Evolutionary conservation across 2,113 vertebrate species (phyloP), one percentile per base, ranked within the genome.

Genomic region (Gavia stellata): DNA sequence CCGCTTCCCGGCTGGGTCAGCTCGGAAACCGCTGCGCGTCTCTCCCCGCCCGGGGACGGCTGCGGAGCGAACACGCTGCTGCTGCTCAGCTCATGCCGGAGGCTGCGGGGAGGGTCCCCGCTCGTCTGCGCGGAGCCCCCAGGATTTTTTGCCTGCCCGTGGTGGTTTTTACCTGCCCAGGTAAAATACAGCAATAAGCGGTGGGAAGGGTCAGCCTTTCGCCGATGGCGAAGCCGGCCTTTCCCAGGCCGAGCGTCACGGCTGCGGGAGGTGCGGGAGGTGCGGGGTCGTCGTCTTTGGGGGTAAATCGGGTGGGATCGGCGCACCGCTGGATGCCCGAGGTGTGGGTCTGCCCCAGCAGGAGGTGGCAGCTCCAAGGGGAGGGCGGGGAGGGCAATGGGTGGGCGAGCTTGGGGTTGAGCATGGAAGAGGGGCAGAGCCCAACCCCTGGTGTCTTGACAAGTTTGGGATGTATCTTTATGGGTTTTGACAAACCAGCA

Each of bases 371-470:
- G 38, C 12, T 26, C 42, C 29, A 2, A 10, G 0, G 59, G 6
- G 11, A 6, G 29, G 12, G 0, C 6, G 53, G 19, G 61, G 52
- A 42, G 26, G 34, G 42, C 31, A 5, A 0, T 1, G 44, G 42
- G 47, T 3, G n/a, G 21, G 33, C 12, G n/a, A 18, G 18, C 5
- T 23, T 14, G 34, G 47, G 47, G 65, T 20, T 6, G 4, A 4
- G 66, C 17, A 4, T 3, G 18, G 9, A 5, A 1, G 16, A 6
- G 59, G 45, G 53, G 34, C 58, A 53, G 82, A 92, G 44, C 53
- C 83, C 50, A 3, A 18, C 45, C 12, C 88, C 13, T 1, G 1
- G 8, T 16, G 19, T 21, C 12, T 7, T 10, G 52, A 14, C 52
- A 13, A 42, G 72, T 80, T 91, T 42, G 12, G 80, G 70, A 6